Percentiles rank a stretch among this genome's conserved stretches.
phyloP scores from a whole-genome alignment of 2,113 vertebrate species.

The Lophochroa leadbeateri region DNA sequence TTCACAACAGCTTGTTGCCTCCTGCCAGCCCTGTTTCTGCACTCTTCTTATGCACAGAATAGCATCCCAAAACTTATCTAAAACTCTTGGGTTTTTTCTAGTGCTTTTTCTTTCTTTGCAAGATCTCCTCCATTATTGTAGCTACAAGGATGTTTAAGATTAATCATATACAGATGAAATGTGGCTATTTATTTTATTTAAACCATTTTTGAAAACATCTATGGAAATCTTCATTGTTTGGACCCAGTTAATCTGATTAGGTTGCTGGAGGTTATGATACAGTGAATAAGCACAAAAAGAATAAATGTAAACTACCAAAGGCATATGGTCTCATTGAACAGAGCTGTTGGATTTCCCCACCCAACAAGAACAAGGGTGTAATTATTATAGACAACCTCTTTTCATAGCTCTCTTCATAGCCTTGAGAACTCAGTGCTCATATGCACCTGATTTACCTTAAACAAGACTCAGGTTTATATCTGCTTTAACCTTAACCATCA shows the following conservation, averaged over 20 bases:
- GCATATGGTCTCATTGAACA: neutral
- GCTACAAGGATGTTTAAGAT: neutral
- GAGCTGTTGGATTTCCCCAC: neutral
- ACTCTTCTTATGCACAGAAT: neutral
- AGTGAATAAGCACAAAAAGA: neutral
- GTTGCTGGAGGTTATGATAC: neutral
- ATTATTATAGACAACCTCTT: neutral
- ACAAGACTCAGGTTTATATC: neutral
- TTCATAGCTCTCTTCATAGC: neutral
- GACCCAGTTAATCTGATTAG: neutral
- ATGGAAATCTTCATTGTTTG: neutral
- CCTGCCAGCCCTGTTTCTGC: neutral
- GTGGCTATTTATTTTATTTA: neutral
- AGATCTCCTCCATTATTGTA: neutral
- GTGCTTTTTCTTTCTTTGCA: neutral
- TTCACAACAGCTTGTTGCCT: neutral
- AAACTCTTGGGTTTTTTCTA: fast-evolving
- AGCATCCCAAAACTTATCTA: neutral
- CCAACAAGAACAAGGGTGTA: neutral
- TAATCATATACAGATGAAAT: neutral
- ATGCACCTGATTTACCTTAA: neutral
- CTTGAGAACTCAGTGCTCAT: neutral
- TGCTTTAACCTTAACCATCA: neutral
- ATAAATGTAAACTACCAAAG: neutral
- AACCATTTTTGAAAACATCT: neutral